Evolutionary conservation across 2,888 invertebrate species (phyloP), one percentile per base, ranked within the genome.

Genomic region (Eristalinus aeneus): DNA sequence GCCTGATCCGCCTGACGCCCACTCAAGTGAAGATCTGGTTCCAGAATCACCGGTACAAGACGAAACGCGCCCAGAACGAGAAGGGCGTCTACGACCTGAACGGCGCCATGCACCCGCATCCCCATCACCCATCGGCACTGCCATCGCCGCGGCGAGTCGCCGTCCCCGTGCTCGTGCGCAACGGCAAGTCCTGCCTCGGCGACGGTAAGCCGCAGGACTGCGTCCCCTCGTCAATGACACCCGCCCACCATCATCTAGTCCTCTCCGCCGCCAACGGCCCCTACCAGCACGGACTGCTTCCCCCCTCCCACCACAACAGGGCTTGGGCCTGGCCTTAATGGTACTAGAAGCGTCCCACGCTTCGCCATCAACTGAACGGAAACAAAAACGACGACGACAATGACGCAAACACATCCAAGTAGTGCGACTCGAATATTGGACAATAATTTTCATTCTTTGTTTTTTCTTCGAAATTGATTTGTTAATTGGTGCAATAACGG

Each of bases 1-100:
- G 97, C 88, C 94, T 98, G 90, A 99, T 99, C 88, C 95, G 98
- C 76, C 94, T 99, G 79, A 99, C 99, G 1, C 99, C 99, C 0
- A 99, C 99, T 2, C 99, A 99, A 94, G 97, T 97, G 68, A 99
- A 99, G 93, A 99, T 99, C 90, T 99, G 99, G 99, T 99, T 99
- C 93, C 99, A 99, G 92, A 99, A 99, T 93, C 99, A 99, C 92
- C 96, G 98, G 91, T 99, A 99, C 94, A 99, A 99, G 94, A 98
- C 99, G 90, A 99, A 99, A 93, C 94, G 99, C n/a, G 98, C 99
- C 0, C 97, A 98, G 79, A 98, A 97, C 90, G 99, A 99, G 93
- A 97, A 98, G 92, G 96, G 97, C 20, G 93, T 95, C 88, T 95
- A 96, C 88, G 95, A 96, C 83, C 93, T 94, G 83, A 89, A 89